These are phyloP conservation scores for Cydia pomonella DNA, from an alignment of 1,140 invertebrate genomes.

Conservation along the genomic window DNA sequence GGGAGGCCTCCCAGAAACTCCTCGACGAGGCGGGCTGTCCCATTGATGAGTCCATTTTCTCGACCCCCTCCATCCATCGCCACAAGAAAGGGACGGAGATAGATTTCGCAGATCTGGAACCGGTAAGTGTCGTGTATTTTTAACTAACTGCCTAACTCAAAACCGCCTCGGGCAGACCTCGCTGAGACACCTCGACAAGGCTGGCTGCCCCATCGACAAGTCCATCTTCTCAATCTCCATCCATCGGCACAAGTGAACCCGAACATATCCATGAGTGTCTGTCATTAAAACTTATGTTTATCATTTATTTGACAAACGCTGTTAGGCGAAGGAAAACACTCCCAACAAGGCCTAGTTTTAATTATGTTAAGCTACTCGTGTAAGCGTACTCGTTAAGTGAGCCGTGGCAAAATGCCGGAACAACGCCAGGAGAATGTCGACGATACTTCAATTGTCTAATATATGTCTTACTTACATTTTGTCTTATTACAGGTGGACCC, in stretches of 20 bases:
- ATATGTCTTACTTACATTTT: background rate
- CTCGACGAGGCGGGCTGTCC: conserved; percentile 87
- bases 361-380: no score
- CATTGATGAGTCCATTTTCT: conserved; percentile 85
- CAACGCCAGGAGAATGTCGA: no score
- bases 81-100: conserved; percentile 68
- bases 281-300: no score
- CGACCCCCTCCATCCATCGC: conserved; percentile 71
- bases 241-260: conserved; percentile 66
- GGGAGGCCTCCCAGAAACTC: conserved; percentile 85
- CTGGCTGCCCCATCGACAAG: conserved; percentile 87
- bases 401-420: no score
- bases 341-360: no score
- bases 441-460: no score
- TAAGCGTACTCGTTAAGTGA: no score
- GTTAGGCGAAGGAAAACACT: no score
- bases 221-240: conserved; percentile 81
- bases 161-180: conserved; percentile 87
- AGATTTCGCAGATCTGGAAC: conserved; percentile 62
- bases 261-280: no score
- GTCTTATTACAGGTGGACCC: conserved; percentile 38
- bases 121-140: no score
- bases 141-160: conserved; percentile 87
- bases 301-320: no score
- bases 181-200: conserved; percentile 85